Evolutionary conservation across 1,140 invertebrate species (phyloP), one percentile per base, ranked within the genome.

Genomic region (Saccostrea echinata): DNA sequence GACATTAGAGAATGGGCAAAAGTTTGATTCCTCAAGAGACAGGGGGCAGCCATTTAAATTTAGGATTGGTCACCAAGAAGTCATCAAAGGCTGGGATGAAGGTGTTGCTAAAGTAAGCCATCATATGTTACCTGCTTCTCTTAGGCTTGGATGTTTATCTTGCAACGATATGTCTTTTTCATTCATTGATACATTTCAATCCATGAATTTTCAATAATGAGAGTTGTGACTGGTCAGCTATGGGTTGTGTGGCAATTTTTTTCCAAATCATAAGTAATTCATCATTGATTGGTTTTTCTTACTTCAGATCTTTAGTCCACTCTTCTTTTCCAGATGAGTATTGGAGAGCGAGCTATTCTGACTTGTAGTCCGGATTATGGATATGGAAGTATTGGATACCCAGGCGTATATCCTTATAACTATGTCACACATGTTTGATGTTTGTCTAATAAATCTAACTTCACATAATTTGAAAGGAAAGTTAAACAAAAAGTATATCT

Each of bases 281-380:
- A 43, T 43, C 43, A 43, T 1, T 43, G 43, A 43, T 43, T 43
- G 43, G 4, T 43, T 8, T 6, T 43, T 43, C 43, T 43, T 4
- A 43, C 1, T 43, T n/a, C n/a, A n/a, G 43, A 43, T 0, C 9
- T 43, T 43, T n/a, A n/a, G n/a, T n/a, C n/a, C n/a, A n/a, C n/a
- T n/a, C 18, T 82, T 76, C 82, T 85, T 87, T 91, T 97, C 0
- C 97, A 97, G 1, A 99, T 99, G 99, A 98, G 97, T 95, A 97
- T 97, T 91, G 97, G 98, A 0, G 98, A 99, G 95, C 95, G 97
- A 53, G 97, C 97, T 61, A 95, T 96, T 57, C 95, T 99, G 35
- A 98, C 97, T 3, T 98, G 98, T 95, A 96, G 97, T 86, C 96
- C 98, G 1, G 96, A 98, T 90, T 99, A 98, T 95, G 98, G 97